These are phyloP conservation scores for Okamejei kenojei DNA, from an alignment of 2,797 vertebrate genomes.

Conservation along the genomic window DNA sequence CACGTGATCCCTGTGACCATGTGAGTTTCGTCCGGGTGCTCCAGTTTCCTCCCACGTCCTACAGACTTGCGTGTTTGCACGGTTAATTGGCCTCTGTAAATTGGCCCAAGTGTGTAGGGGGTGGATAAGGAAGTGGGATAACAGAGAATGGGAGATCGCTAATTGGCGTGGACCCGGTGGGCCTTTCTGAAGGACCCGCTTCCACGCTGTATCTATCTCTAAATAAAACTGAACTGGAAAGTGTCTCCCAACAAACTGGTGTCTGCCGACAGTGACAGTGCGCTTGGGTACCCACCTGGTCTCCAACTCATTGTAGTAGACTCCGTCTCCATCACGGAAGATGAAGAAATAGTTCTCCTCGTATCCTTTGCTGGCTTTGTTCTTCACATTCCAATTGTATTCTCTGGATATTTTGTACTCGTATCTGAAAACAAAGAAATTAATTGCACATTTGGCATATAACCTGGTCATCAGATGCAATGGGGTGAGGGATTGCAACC, in stretches of 20 bases:
- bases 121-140: no score
- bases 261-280: no score
- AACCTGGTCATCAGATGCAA: neutral
- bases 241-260: rapidly evolving
- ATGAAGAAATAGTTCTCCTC: constrained; percentile 98
- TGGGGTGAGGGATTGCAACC: neutral
- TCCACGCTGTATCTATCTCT: no score
- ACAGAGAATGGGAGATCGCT: no score
- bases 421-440: constrained; percentile 58
- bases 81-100: no score
- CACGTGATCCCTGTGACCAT: no score
- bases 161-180: no score
- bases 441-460: neutral
- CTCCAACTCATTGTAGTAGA: constrained; percentile 93
- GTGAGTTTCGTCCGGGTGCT: no score
- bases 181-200: no score
- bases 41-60: no score
- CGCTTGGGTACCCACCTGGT: constrained; percentile 61
- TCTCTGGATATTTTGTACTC: constrained; percentile 93
- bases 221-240: neutral
- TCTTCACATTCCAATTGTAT: constrained; percentile 97
- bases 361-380: constrained; percentile 94
- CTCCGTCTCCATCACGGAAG: constrained; percentile 84
- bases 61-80: no score
- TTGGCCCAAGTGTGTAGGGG: no score